A percentile compares a stretch with the other conserved stretches of the same genome.
phyloP scores from a whole-genome alignment of 2,113 vertebrate species.

The Cyphomyrus plagiostoma region DNA sequence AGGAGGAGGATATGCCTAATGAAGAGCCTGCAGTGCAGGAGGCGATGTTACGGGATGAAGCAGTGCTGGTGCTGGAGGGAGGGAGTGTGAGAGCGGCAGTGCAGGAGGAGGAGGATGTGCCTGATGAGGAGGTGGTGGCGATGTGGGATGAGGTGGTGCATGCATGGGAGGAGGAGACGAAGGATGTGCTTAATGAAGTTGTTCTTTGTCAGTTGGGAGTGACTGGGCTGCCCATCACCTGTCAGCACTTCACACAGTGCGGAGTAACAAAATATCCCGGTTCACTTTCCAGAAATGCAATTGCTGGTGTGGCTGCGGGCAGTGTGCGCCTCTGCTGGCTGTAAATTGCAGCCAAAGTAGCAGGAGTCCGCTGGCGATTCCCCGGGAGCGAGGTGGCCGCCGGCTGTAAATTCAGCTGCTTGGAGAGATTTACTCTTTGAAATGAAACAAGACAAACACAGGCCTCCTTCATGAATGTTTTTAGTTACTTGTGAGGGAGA shows the following conservation, averaged over 20 bases:
- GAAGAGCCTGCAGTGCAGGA: neutral
- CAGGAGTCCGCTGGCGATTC: neutral
- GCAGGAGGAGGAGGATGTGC: neutral
- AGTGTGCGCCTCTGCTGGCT: neutral
- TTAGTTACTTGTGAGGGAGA: neutral
- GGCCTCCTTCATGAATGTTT: neutral
- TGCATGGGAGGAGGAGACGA: neutral
- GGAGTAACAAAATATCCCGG: neutral
- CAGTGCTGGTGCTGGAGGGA: neutral
- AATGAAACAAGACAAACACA: neutral
- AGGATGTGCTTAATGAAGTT: neutral
- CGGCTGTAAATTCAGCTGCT: slow-evolving; percentile 7
- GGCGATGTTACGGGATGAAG: neutral
- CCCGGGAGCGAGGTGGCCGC: neutral
- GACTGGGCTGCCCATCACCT: neutral
- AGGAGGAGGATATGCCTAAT: no score
- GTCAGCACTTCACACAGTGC: neutral
- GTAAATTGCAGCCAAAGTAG: neutral
- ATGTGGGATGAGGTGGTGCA: no score
- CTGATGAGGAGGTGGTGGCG: neutral
- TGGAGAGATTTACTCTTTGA: neutral
- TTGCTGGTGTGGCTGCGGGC: neutral
- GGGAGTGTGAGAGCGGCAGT: neutral
- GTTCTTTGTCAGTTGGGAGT: neutral
- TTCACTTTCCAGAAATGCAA: neutral